Evolutionary conservation across 1,140 invertebrate species (phyloP).

Genomic region (Ips typographus): DNA sequence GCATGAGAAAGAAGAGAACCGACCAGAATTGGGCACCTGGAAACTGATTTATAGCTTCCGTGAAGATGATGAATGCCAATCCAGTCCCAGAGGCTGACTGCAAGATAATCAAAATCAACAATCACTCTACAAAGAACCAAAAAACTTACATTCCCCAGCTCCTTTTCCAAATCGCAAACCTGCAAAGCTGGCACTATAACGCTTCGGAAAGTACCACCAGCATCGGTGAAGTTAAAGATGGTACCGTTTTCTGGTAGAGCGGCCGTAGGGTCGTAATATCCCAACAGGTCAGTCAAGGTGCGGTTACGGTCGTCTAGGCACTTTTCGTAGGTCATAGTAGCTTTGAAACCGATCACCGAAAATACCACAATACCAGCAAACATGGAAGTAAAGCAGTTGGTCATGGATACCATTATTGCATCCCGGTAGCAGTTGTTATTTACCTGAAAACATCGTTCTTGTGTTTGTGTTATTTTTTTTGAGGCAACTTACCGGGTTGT

Average conservation of each 20-base stretch:
- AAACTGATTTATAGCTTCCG: constrained; percentile 95
- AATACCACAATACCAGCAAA: constrained; percentile 98
- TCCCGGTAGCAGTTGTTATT: constrained; percentile 96
- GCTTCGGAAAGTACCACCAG: constrained; percentile 60
- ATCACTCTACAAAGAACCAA: not conserved
- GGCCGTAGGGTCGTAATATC: constrained; percentile 52
- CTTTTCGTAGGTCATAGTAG: constrained; percentile 78
- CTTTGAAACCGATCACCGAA: constrained; percentile 95
- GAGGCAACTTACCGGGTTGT: constrained; percentile 74
- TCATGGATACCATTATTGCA: constrained; percentile 89
- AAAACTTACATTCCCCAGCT: constrained; percentile 79
- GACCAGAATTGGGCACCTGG: constrained; percentile 93
- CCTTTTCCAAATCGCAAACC: constrained; percentile 80
- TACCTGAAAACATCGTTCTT: constrained; percentile 17
- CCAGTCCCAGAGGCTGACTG: constrained; percentile 92
- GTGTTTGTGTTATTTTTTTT: not conserved
- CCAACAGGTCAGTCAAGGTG: constrained; percentile 59
- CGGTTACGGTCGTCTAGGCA: constrained; percentile 67
- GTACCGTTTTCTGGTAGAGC: constrained; percentile 57
- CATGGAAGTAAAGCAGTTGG: constrained; percentile 95
- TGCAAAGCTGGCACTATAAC: constrained; percentile 67
- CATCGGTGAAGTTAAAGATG: constrained; percentile 57
- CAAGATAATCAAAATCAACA: constrained; percentile 45
- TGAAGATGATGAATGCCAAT: constrained; percentile 94
- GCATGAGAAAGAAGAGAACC: constrained; percentile 92